Percentiles rank a stretch among this genome's conserved stretches.
Evolutionary conservation across 2,797 vertebrate species (phyloP).

Genomic region (Anguilla obscura): DNA sequence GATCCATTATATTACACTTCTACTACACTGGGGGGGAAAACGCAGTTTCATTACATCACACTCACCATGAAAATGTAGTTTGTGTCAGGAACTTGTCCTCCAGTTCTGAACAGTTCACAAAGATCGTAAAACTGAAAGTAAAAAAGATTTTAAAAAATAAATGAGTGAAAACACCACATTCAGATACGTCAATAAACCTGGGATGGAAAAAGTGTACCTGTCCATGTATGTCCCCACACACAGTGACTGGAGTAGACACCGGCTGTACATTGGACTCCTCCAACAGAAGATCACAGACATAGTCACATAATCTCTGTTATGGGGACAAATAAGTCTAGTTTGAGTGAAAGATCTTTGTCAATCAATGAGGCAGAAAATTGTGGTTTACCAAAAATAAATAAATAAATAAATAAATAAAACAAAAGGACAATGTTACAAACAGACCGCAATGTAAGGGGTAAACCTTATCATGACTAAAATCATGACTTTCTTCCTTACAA

Average conservation of each 20-base stretch:
- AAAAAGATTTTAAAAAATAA: background rate
- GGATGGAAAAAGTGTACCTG: conserved; percentile 73
- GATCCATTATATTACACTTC: background rate
- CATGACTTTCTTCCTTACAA: background rate
- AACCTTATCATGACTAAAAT: background rate
- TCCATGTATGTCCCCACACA: conserved; percentile 96
- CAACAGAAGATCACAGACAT: conserved; percentile 93
- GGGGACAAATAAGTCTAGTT: background rate
- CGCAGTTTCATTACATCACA: conserved; percentile 5
- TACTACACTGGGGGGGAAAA: background rate
- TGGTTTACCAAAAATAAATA: background rate
- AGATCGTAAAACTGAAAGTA: conserved; percentile 87
- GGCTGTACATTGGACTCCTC: conserved; percentile 98
- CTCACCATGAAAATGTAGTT: conserved; percentile 98
- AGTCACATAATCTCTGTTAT: conserved; percentile 90
- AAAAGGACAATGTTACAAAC: background rate
- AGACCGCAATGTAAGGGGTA: background rate
- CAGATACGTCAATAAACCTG: background rate
- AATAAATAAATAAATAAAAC: background rate
- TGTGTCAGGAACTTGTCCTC: conserved; percentile 93
- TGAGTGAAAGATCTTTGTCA: background rate
- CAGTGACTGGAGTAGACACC: conserved; percentile 94
- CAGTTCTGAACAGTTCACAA: conserved; percentile 93
- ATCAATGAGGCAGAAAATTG: background rate
- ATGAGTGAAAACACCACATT: background rate